These are phyloP conservation scores for silkworm (Bombyx mori) DNA, from an alignment of 1,140 invertebrate genomes.

Conservation along the genomic window DNA sequence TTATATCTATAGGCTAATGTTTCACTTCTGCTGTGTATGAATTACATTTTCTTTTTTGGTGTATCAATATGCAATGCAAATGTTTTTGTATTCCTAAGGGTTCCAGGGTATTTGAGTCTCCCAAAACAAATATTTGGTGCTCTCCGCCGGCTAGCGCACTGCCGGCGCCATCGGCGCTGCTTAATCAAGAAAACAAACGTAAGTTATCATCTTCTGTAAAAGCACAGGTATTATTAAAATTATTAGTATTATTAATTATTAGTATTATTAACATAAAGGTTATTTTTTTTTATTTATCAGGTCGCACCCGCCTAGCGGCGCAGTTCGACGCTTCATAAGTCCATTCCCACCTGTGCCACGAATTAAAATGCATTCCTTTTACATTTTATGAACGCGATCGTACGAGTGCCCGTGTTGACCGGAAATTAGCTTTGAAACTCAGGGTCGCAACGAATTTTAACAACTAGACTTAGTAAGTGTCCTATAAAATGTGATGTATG, in stretches of 20 bases:
- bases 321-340: conserved; percentile 59
- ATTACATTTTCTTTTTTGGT: too few species aligned
- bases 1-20: too few species aligned
- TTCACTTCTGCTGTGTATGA: too few species aligned
- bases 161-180: conserved; percentile 49
- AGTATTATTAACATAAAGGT: background rate
- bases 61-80: background rate
- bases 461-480: conserved; percentile 54
- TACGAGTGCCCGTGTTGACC: conserved; percentile 31
- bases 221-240: too few species aligned
- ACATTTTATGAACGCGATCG: conserved; percentile 21
- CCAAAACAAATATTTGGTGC: conserved; percentile 55
- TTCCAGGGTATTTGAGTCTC: conserved; percentile 61
- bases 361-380: conserved; percentile 41
- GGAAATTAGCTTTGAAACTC: conserved; percentile 20
- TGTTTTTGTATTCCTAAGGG: conserved; percentile 31
- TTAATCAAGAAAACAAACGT: conserved; percentile 53
- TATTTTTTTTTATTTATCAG: conserved; percentile 25
- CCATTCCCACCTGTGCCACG: conserved; percentile 32
- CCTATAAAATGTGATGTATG: conserved; percentile 66
- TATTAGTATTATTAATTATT: too few species aligned
- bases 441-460: conserved; percentile 62
- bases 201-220: conserved; percentile 14
- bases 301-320: conserved; percentile 62
- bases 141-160: conserved; percentile 63